phyloP scores from a whole-genome alignment of 2,797 vertebrate species.

The Ctenopoma multispine region DNA sequence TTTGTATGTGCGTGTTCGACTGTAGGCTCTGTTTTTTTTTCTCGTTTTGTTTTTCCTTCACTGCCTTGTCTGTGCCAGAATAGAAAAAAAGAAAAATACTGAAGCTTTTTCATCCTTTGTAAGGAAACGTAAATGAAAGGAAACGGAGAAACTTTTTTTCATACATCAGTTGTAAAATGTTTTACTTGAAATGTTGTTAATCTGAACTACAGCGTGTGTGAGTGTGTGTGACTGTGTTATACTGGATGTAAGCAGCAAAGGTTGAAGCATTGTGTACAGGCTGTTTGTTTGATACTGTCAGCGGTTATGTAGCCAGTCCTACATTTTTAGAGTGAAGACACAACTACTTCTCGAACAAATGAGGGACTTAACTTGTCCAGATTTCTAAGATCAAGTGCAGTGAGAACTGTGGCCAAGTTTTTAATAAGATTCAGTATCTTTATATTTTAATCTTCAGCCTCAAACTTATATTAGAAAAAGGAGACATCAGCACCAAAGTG shows the following conservation, averaged over 20 bases:
- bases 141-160: constrained; percentile 31
- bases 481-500: neutral
- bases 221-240: constrained; percentile 3
- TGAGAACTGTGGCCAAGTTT: constrained; percentile 3
- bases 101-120: constrained; percentile 70
- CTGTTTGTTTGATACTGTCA: constrained; percentile 73
- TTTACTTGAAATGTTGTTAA: constrained; percentile 83
- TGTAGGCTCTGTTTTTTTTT: constrained; percentile 27
- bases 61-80: constrained; percentile 54
- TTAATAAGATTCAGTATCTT: neutral
- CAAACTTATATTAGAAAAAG: neutral
- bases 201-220: constrained; percentile 66
- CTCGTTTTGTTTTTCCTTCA: neutral
- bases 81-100: constrained; percentile 71
- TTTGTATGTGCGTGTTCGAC: constrained; percentile 41
- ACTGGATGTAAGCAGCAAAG: constrained; percentile 59
- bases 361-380: constrained; percentile 30
- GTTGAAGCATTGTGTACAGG: constrained; percentile 61
- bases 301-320: constrained; percentile 68
- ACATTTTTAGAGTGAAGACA: constrained; percentile 6
- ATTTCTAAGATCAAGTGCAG: constrained; percentile 22
- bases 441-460: constrained; percentile 3
- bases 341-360: constrained; percentile 5
- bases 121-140: constrained; percentile 36
- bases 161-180: constrained; percentile 71